Evolutionary conservation across 2,888 invertebrate genomes (phyloP), one percentile per base, ranked within the genome.

Genomic region (Mesodorylaimus sp.): DNA sequence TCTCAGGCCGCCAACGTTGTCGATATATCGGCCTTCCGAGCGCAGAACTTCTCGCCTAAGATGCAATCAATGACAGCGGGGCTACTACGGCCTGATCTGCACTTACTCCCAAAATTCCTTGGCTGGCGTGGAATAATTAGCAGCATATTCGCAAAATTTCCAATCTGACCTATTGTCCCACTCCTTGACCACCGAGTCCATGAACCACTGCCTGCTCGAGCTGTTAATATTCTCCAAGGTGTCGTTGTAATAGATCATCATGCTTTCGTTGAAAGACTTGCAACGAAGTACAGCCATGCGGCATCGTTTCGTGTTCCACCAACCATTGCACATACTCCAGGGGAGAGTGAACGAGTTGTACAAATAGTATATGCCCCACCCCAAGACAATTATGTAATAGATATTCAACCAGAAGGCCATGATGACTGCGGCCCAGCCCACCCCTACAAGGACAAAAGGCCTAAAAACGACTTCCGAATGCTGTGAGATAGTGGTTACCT

Each of bases 361-460:
- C 73, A 95, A 85, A 69, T 97, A 97, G 72, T 88, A 93, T 58
- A 91, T 80, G 1, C 91, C 93, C 95, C 95, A 97, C 1, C 91
- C 86, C 53, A 97, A 76, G 57, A 97, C 88, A 19, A 97, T 91
- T 61, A 97, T 95, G 74, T 97, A 97, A 73, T 93, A 97, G 49
- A 89, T 83, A 69, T 97, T 95, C 79, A 95, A 83, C 95, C 95
- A 97, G 67, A 89, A 91, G 1, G 93, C 91, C 87, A 93, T 93
- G 3, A 97, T 88, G 0, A 89, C 89, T 1, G 95, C 89, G 1
- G 93, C 93, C 66, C 93, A 95, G 1, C 97, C 95, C 61, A 97
- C 93, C 57, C 95, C 88, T 88, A 28, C 21, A 53, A 32, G 7
- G 21, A n/a, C n/a, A n/a, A n/a, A n/a, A n/a, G n/a, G n/a, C n/a